Percentiles rank a stretch among this genome's conserved stretches.
Conservation (phyloP, 2,113 vertebrate genomes). For the Hydrochoerus hydrochaeris region DNA sequence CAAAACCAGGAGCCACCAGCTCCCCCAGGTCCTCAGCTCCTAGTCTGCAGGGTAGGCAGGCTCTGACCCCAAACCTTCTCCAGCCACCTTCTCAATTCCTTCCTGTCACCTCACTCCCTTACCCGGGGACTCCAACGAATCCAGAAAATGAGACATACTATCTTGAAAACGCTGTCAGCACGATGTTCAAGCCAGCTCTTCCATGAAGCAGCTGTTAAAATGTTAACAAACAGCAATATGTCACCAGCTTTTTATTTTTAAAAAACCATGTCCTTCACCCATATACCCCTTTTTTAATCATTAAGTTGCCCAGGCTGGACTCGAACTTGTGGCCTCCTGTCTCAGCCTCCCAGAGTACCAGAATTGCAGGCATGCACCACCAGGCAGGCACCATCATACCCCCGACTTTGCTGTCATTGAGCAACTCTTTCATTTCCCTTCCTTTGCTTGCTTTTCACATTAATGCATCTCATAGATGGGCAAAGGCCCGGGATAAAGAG, state of each 20-base stretch:
- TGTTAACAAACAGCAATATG: too few relatives aligned
- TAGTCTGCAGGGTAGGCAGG: not conserved
- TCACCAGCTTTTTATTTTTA: too few relatives aligned
- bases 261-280: too few relatives aligned
- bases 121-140: not conserved
- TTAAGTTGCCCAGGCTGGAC: too few relatives aligned
- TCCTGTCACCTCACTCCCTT: not conserved
- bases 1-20: fast-evolving
- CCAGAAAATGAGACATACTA: not conserved
- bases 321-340: too few relatives aligned
- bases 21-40: not conserved
- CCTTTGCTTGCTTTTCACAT: not conserved
- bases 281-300: too few relatives aligned
- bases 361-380: not conserved
- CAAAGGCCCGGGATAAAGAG: not conserved
- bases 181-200: not conserved
- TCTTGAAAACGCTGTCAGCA: not conserved
- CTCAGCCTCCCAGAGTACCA: not conserved
- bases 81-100: fast-evolving
- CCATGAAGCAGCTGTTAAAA: too few relatives aligned
- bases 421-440: not conserved
- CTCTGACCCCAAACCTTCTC: too few relatives aligned
- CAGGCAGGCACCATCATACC: not conserved
- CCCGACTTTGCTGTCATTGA: too few relatives aligned
- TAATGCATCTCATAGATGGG: not conserved